Percentiles rank a stretch among this genome's conserved stretches.
These are phyloP conservation scores for Pomacea canaliculata DNA, from an alignment of 2,888 invertebrate genomes.

Conservation along the genomic window DNA sequence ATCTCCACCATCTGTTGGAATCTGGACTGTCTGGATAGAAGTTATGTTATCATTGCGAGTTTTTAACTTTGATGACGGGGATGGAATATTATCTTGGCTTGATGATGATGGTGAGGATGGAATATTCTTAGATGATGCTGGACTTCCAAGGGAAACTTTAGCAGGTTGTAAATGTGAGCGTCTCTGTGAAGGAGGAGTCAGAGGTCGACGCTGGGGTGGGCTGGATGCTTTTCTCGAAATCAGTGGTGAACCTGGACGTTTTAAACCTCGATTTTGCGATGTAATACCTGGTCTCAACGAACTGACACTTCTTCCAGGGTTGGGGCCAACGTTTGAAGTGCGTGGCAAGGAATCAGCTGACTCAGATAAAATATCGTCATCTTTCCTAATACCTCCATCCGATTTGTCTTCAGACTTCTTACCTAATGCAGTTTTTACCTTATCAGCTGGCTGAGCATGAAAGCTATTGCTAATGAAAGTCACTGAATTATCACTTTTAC, in stretches of 20 bases:
- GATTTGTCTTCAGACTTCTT: constrained; percentile 17
- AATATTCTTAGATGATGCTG: constrained; percentile 18
- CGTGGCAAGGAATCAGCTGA: constrained; percentile 27
- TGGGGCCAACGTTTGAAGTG: constrained; percentile 32
- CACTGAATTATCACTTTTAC: constrained; percentile 39
- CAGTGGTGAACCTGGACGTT: constrained; percentile 22
- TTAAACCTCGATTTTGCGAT: constrained; percentile 2
- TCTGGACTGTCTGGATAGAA: not conserved
- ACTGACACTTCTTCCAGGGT: not conserved
- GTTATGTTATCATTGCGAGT: constrained; percentile 15
- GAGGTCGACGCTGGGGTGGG: constrained; percentile 15
- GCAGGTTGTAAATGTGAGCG: constrained; percentile 7
- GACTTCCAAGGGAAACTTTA: constrained; percentile 21
- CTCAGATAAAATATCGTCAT: constrained; percentile 29
- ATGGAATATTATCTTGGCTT: constrained; percentile 27
- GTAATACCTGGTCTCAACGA: constrained; percentile 2
- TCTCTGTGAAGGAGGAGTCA: constrained; percentile 22
- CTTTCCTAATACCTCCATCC: constrained; percentile 3
- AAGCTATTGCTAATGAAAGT: constrained; percentile 41
- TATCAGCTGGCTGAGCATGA: constrained; percentile 36
- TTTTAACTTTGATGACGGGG: constrained; percentile 15
- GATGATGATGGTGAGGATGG: constrained; percentile 25
- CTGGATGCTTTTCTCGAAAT: not conserved
- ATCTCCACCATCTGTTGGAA: constrained; percentile 14
- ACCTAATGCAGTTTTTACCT: constrained; percentile 27